Conservation (phyloP, 2,888 invertebrate species). For the Micropterix aruncella region DNA sequence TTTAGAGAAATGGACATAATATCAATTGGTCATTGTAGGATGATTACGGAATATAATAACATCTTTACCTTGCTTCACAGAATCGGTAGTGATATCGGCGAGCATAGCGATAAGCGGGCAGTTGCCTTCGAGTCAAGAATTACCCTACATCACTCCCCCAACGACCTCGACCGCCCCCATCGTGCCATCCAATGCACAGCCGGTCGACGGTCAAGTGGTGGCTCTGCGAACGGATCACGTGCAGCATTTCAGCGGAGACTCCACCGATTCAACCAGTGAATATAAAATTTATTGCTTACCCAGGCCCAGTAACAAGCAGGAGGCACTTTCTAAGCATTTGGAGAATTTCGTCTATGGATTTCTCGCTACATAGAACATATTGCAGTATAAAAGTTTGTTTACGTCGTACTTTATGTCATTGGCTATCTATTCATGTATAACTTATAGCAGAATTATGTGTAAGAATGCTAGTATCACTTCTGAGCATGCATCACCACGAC, state of each 20-base stretch:
- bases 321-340: no score
- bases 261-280: slow-evolving; percentile 75
- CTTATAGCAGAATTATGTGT: no score
- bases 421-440: no score
- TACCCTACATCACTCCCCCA: slow-evolving; percentile 79
- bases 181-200: slow-evolving; percentile 10
- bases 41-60: slow-evolving; percentile 6
- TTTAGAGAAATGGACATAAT: no score
- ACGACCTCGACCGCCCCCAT: slow-evolving; percentile 7
- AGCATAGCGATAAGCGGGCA: slow-evolving; percentile 76
- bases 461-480: no score
- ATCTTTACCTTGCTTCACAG: slow-evolving; percentile 17
- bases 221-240: slow-evolving; percentile 20
- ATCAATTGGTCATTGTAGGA: background rate
- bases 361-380: no score
- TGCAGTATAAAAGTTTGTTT: no score
- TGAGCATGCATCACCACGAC: no score
- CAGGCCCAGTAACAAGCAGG: no score
- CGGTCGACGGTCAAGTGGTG: slow-evolving; percentile 18
- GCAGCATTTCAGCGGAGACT: slow-evolving; percentile 78
- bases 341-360: no score
- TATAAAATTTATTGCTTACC: no score
- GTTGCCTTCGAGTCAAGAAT: slow-evolving; percentile 73
- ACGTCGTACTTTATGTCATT: no score
- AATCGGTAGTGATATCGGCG: slow-evolving; percentile 60